Percentiles rank a stretch among this genome's conserved stretches.
Evolutionary conservation across 2,888 invertebrate genomes (phyloP).

Genomic region (Gastrophysa polygoni): DNA sequence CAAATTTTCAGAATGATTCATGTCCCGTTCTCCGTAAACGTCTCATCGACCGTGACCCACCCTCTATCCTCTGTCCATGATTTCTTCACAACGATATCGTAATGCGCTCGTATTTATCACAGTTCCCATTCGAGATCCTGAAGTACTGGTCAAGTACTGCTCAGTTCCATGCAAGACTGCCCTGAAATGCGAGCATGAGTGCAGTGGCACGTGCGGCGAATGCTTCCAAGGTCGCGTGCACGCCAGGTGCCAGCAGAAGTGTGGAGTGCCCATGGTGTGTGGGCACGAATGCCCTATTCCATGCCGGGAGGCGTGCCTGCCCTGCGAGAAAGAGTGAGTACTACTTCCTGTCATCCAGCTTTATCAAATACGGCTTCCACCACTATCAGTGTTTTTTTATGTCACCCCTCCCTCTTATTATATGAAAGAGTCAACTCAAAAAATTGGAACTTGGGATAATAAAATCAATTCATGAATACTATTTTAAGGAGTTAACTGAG

Average conservation of each 20-base stretch:
- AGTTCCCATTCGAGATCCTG: neutral
- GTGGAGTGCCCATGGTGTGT: slow-evolving; percentile 65
- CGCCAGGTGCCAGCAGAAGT: slow-evolving; percentile 62
- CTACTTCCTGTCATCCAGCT: too few relatives aligned
- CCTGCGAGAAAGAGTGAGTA: slow-evolving; percentile 60
- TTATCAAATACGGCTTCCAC: too few relatives aligned
- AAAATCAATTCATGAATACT: too few relatives aligned
- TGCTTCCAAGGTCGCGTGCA: slow-evolving; percentile 69
- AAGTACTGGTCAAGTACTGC: slow-evolving; percentile 52
- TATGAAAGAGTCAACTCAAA: too few relatives aligned
- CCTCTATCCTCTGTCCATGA: neutral
- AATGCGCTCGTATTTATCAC: neutral
- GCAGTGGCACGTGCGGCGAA: slow-evolving; percentile 62
- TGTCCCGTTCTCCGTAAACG: too few relatives aligned
- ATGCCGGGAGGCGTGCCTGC: slow-evolving; percentile 64
- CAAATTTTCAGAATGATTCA: too few relatives aligned
- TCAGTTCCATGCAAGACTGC: slow-evolving; percentile 54
- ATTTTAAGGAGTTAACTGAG: too few relatives aligned
- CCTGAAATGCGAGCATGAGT: slow-evolving; percentile 62
- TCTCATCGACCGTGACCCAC: too few relatives aligned
- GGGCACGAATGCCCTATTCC: slow-evolving; percentile 66
- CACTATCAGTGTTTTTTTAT: too few relatives aligned
- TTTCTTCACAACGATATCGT: neutral
- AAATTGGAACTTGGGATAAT: too few relatives aligned
- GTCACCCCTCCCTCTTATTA: too few relatives aligned